Evolutionary conservation across 2,888 invertebrate genomes (phyloP).

Genomic region (Trachelus tabidus): DNA sequence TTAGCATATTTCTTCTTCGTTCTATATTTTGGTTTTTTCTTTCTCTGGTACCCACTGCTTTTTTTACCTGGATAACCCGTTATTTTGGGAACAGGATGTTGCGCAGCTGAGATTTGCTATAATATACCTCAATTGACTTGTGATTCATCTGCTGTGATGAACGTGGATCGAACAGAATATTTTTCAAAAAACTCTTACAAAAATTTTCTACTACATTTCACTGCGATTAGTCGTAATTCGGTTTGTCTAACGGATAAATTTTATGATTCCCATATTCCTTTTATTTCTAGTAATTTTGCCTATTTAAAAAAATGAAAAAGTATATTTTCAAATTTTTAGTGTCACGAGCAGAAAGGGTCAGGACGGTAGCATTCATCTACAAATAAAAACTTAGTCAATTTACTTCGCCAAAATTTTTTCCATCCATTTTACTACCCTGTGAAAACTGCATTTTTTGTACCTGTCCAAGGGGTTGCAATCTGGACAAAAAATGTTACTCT

Average conservation of each 20-base stretch:
- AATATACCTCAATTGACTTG: neutral
- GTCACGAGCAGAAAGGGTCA: neutral
- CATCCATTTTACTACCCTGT: neutral
- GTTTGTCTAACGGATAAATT: neutral
- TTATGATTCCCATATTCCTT: neutral
- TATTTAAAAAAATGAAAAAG: neutral
- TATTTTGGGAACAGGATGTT: conserved; percentile 5
- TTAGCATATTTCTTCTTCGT: neutral
- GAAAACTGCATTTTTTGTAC: neutral
- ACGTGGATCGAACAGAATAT: neutral
- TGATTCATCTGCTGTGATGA: neutral
- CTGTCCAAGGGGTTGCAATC: neutral
- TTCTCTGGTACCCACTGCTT: neutral
- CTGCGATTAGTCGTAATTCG: neutral
- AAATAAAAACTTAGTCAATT: neutral
- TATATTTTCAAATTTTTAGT: neutral
- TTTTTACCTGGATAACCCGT: conserved; percentile 21
- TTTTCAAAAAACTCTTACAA: neutral
- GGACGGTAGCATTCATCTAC: neutral
- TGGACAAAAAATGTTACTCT: neutral
- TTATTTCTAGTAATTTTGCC: neutral
- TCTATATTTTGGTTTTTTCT: neutral
- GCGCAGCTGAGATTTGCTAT: neutral
- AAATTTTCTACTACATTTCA: neutral
- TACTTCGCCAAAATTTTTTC: neutral